Evolutionary conservation across 1,140 invertebrate species (phyloP), one percentile per base, ranked within the genome.

Genomic region (Drosophila pandora): DNA sequence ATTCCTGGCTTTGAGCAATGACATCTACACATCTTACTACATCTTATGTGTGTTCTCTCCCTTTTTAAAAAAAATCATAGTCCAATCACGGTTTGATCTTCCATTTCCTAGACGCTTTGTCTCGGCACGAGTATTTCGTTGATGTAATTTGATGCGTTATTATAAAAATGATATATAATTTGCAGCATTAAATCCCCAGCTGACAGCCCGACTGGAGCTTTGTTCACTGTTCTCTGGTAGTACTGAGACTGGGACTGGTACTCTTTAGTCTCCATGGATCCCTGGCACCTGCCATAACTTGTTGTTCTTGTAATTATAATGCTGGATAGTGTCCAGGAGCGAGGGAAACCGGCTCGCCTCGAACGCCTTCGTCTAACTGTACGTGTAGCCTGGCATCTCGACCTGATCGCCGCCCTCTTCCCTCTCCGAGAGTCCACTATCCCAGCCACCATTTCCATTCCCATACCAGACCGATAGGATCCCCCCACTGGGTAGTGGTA

Each of bases 101-200:
- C 55, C 72, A 69, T 69, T 76, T 68, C 28, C 49, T 39, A 53
- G 68, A 49, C 43, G 22, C 9, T 67, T 25, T 53, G 55, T 60
- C 53, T 55, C 43, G 47, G 34, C 64, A 23, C 56, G 28, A 25
- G 32, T 32, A 64, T 39, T 61, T 60, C 54, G 74, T 70, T 64
- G 55, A 59, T 62, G 78, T 88, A 87, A 87, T 88, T 88, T 78
- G 79, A 82, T 76, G 78, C 65, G 83, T 79, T 87, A 82, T 87
- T 87, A 87, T 87, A 82, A 52, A 88, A 87, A 87, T 87, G 70
- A 88, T 88, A 88, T 87, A 79, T 87, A 82, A 87, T 87, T 87
- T 87, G 21, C 49, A 23, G 60, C 63, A 81, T 85, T 85, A 74
- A 76, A 69, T 73, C 63, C 37, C 39, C 54, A 48, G 56, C 41